A percentile compares a stretch with the other conserved stretches of the same genome.
phyloP scores from a whole-genome alignment of 2,113 vertebrate genomes.

The Marmota flaviventris region DNA sequence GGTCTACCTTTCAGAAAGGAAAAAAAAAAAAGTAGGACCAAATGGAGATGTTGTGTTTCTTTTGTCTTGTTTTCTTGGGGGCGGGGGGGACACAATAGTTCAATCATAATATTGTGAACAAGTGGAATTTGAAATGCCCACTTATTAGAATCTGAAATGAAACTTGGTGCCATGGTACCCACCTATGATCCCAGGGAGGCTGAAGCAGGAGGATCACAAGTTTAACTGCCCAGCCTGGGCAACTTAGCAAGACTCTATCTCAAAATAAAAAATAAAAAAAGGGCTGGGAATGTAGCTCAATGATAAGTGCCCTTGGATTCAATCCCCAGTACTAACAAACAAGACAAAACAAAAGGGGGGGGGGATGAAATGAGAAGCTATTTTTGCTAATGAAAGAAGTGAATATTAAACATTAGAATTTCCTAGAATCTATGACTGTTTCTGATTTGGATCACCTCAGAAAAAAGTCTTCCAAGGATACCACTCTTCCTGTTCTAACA shows the following conservation, averaged over 20 bases:
- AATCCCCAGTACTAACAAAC: no score
- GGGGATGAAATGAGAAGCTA: neutral
- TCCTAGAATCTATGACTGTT: neutral
- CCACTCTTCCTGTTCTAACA: neutral
- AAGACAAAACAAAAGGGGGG: neutral
- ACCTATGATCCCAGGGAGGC: no score
- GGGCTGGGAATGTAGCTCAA: no score
- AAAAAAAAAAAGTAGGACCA: no score
- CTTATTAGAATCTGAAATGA: neutral
- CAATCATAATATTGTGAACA: neutral
- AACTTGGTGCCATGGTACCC: no score
- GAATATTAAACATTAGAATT: neutral
- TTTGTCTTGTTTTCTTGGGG: neutral
- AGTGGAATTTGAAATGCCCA: neutral
- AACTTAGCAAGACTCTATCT: no score
- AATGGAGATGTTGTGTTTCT: neutral
- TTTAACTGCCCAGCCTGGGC: no score
- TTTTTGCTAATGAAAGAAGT: neutral
- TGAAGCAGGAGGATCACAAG: no score
- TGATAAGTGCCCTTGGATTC: no score
- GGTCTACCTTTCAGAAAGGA: neutral
- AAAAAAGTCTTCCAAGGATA: neutral
- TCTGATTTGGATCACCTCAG: neutral
- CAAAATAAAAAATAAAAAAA: no score
- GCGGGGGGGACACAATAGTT: neutral